Conservation (phyloP, 2,113 vertebrate species). For the Campylorhamphus procurvoides region DNA sequence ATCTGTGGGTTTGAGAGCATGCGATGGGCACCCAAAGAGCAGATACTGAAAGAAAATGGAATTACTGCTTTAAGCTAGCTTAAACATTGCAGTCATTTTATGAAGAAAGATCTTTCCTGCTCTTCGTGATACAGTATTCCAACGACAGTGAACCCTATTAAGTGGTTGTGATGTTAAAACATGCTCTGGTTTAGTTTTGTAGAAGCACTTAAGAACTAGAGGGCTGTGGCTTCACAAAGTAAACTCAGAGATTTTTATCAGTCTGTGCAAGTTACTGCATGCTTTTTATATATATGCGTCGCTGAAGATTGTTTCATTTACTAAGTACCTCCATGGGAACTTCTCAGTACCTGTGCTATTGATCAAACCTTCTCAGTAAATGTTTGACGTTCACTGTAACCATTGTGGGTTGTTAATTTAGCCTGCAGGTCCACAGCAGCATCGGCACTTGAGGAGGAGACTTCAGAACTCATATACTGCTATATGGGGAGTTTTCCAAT, state of each 20-base stretch:
- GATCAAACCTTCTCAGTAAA: background rate
- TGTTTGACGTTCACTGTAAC: background rate
- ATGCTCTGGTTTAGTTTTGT: background rate
- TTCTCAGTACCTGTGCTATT: background rate
- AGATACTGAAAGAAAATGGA: background rate
- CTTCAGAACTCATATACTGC: background rate
- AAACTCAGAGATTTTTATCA: background rate
- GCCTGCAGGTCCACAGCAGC: background rate
- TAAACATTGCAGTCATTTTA: background rate
- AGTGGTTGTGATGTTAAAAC: background rate
- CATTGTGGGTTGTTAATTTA: background rate
- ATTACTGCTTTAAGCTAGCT: background rate
- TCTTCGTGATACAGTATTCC: background rate
- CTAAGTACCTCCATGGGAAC: background rate
- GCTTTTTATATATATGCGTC: background rate
- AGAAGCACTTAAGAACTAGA: background rate
- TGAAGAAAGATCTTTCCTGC: background rate
- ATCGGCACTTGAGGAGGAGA: accelerated
- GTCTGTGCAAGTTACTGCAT: background rate
- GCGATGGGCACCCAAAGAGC: background rate
- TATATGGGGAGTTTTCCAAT: background rate
- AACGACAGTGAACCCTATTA: accelerated
- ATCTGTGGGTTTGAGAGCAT: background rate
- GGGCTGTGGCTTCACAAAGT: background rate
- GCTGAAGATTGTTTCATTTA: background rate